Percentiles rank a stretch among this genome's conserved stretches.
phyloP scores from a whole-genome alignment of 92 coral and sea anemone species.

The Bergia puertoricense region DNA sequence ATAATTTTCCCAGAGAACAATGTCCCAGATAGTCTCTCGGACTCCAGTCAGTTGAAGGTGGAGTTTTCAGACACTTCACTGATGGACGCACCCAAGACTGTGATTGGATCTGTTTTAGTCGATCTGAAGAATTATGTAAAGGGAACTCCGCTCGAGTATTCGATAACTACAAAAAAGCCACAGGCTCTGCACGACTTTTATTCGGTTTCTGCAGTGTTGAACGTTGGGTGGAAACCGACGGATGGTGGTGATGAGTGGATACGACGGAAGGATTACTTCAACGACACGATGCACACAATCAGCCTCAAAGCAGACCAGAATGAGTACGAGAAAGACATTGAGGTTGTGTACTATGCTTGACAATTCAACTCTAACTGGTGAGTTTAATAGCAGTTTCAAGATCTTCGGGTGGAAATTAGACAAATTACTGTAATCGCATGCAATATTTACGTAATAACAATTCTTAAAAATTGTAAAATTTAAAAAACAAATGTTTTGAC shows the following conservation, averaged over 20 bases:
- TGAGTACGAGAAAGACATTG: conserved; percentile 35
- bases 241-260: conserved; percentile 48
- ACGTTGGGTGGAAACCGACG: conserved; percentile 58
- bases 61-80: conserved; percentile 48
- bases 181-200: conserved; percentile 5
- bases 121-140: conserved; percentile 21
- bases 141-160: conserved; percentile 48
- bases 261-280: conserved; percentile 40
- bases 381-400: background rate
- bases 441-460: no score
- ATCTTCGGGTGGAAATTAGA: background rate
- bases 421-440: background rate
- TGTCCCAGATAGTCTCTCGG: conserved; percentile 20
- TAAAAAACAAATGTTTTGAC: no score
- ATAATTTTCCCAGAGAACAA: conserved; percentile 27
- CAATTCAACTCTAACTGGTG: background rate
- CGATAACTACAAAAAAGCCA: conserved; percentile 53
- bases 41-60: conserved; percentile 41
- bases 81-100: conserved; percentile 41
- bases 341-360: conserved; percentile 35
- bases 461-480: no score
- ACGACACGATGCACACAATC: conserved; percentile 49
- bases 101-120: conserved; percentile 39
- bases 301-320: conserved; percentile 31
- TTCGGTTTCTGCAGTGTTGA: conserved; percentile 58